Conservation (phyloP, 2,797 vertebrate species). For the Stomatorhinus walkeri region DNA sequence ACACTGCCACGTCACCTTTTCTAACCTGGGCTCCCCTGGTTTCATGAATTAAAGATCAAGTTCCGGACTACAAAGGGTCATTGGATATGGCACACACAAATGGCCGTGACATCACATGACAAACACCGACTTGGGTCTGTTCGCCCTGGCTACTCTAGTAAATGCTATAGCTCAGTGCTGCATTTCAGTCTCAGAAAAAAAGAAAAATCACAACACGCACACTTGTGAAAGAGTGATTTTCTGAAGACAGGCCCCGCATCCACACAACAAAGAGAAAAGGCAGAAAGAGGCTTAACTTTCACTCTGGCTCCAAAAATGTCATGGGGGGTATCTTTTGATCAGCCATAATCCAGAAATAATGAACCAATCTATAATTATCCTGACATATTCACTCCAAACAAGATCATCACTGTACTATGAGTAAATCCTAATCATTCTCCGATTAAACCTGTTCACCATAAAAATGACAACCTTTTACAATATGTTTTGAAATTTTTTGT, state of each 20-base stretch:
- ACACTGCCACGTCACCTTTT: background rate
- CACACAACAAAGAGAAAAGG: background rate
- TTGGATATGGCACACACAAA: background rate
- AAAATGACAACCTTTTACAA: background rate
- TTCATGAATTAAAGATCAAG: background rate
- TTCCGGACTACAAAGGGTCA: background rate
- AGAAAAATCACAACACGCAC: background rate
- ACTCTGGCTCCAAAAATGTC: background rate
- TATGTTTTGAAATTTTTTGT: background rate
- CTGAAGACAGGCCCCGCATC: background rate
- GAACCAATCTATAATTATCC: background rate
- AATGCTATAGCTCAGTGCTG: background rate
- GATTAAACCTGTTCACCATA: background rate
- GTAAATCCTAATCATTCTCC: background rate
- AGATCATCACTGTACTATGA: background rate
- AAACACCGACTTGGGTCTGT: background rate
- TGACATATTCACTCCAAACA: background rate
- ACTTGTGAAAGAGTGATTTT: background rate
- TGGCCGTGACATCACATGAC: background rate
- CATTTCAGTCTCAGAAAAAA: background rate
- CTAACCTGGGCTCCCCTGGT: background rate
- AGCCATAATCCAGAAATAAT: constrained; percentile 6
- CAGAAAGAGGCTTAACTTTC: background rate
- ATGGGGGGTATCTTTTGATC: background rate
- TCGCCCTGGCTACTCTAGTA: background rate